phyloP scores from a whole-genome alignment of 2,888 invertebrate genomes.

The Rhagonycha fulva region DNA sequence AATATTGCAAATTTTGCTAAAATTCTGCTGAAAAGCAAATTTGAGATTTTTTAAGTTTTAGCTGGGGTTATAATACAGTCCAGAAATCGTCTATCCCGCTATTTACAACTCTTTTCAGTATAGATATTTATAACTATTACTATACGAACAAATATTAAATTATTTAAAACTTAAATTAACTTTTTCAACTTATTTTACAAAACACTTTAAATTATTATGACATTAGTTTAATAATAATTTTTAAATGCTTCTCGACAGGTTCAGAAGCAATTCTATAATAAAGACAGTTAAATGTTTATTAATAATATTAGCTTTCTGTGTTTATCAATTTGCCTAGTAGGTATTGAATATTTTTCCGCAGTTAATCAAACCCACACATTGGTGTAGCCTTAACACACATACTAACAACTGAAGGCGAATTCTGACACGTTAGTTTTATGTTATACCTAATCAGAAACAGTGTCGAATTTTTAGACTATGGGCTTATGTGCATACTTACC shows the following conservation, averaged over 20 bases:
- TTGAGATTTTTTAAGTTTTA: no score
- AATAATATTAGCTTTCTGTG: background rate
- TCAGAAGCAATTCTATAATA: background rate
- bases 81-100: no score
- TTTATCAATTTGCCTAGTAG: background rate
- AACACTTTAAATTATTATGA: background rate
- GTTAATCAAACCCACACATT: conserved; percentile 9
- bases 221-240: background rate
- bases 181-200: background rate
- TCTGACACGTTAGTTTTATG: conserved; percentile 9
- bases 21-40: no score
- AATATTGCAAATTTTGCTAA: no score
- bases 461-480: conserved; percentile 11
- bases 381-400: conserved; percentile 15
- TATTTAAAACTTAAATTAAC: no score
- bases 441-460: conserved; percentile 7
- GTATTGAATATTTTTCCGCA: background rate
- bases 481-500: background rate
- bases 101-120: no score
- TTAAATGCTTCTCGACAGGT: background rate
- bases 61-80: no score
- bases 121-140: no score
- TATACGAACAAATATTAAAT: no score
- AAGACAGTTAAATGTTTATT: background rate
- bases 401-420: conserved; percentile 16